phyloP scores from a whole-genome alignment of 1,140 invertebrate species.

The Tribolium castaneum region DNA sequence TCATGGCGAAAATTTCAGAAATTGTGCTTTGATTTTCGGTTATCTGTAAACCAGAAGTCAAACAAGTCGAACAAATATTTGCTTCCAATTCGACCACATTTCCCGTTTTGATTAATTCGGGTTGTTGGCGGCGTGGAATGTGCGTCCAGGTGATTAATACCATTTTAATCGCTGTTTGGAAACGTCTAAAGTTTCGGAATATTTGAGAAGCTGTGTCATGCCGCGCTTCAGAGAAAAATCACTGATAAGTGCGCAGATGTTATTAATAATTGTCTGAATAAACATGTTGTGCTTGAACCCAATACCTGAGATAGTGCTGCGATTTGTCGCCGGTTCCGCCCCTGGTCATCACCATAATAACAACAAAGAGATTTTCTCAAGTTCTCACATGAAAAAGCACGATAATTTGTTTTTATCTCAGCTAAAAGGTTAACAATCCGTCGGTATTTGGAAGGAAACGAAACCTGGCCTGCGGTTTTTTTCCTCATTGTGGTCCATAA shows the following conservation, averaged over 20 bases:
- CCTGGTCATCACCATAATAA: not conserved
- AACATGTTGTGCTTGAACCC: not conserved
- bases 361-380: not conserved
- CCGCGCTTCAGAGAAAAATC: slow-evolving; percentile 20
- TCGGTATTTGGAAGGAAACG: slow-evolving; percentile 37
- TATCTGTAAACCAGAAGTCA: not conserved
- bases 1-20: not conserved
- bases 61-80: not conserved
- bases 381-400: slow-evolving; percentile 32
- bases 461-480: slow-evolving; percentile 50
- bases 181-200: not conserved
- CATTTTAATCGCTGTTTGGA: slow-evolving; percentile 12
- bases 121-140: not conserved
- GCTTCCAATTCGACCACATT: not conserved
- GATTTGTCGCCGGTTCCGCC: not conserved
- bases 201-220: slow-evolving; percentile 21
- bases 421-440: slow-evolving; percentile 39
- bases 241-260: slow-evolving; percentile 24
- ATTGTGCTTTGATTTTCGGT: too few species aligned
- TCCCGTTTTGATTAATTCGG: not conserved
- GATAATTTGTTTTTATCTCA: slow-evolving; percentile 34
- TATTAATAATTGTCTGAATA: slow-evolving; percentile 12
- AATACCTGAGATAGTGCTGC: not conserved
- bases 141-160: slow-evolving; percentile 19
- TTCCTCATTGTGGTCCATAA: slow-evolving; percentile 52